phyloP scores from a whole-genome alignment of 2,797 vertebrate genomes.

The Harpagifer antarcticus region DNA sequence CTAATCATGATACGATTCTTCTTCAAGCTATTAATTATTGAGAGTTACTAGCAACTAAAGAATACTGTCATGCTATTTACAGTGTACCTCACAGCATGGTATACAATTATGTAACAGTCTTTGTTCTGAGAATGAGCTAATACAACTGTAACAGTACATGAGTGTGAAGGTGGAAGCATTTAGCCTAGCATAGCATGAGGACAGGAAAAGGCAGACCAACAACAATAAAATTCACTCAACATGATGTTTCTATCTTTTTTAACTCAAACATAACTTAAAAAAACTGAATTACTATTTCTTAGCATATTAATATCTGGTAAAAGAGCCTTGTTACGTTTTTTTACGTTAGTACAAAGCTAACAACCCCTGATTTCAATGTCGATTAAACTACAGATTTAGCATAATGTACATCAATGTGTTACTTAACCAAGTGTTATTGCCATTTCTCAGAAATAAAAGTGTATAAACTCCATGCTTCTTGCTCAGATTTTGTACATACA shows the following conservation, averaged over 20 bases:
- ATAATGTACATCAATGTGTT: background rate
- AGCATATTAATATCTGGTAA: background rate
- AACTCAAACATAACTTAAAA: background rate
- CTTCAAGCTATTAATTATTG: slow-evolving; percentile 4
- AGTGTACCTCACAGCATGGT: slow-evolving; percentile 1
- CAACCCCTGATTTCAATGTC: background rate
- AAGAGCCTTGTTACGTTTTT: background rate
- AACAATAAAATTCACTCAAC: background rate
- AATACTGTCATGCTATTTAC: background rate
- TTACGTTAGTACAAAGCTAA: background rate
- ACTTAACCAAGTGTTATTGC: background rate
- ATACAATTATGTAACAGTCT: background rate
- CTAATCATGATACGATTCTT: slow-evolving; percentile 12
- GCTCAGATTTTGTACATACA: slow-evolving; percentile 40
- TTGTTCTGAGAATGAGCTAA: background rate
- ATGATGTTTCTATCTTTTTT: background rate
- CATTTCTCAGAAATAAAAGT: background rate
- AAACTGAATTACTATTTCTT: background rate
- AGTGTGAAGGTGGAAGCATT: background rate
- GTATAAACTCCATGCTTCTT: slow-evolving; percentile 32
- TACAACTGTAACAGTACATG: too few relatives aligned
- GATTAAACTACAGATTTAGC: background rate
- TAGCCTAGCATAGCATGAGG: slow-evolving; percentile 1
- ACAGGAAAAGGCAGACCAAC: background rate
- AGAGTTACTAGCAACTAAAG: background rate